Evolutionary conservation across 1,140 invertebrate species (phyloP).

Genomic region (Drosophila micromelanica): DNA sequence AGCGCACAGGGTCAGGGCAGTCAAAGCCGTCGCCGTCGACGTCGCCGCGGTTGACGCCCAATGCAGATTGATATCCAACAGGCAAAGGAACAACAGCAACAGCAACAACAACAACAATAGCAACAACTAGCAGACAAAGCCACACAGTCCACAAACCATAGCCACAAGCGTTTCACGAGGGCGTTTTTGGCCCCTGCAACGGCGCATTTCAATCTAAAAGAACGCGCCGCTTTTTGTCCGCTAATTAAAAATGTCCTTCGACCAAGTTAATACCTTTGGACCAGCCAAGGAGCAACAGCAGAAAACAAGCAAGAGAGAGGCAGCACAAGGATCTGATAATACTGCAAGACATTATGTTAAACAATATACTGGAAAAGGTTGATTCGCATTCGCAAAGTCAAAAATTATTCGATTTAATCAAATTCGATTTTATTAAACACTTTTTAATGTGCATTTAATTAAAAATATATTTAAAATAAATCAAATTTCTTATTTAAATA

Average conservation of each 20-base stretch:
- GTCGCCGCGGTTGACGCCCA: constrained; percentile 57
- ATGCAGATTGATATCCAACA: constrained; percentile 69
- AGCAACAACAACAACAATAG: constrained; percentile 11
- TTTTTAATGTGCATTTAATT: no score
- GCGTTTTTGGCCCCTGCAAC: constrained; percentile 47
- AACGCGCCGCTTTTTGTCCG: constrained; percentile 56
- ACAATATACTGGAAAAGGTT: no score
- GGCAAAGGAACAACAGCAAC: constrained; percentile 15
- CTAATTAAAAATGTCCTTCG: constrained; percentile 77
- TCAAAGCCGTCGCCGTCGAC: constrained; percentile 17
- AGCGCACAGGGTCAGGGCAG: constrained; percentile 48
- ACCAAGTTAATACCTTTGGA: constrained; percentile 24
- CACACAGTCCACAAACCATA: constrained; percentile 21
- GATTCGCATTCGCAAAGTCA: no score
- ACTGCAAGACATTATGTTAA: no score
- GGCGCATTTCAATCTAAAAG: constrained; percentile 63
- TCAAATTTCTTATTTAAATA: no score
- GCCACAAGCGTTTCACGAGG: constrained; percentile 49
- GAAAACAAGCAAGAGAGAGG: constrained; percentile 14
- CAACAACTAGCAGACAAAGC: not conserved
- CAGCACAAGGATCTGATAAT: no score
- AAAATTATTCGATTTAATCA: no score
- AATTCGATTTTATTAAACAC: no score
- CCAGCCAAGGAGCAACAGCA: not conserved
- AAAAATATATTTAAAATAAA: no score